phyloP scores from a whole-genome alignment of 2,888 invertebrate genomes.

The Cantharis lateralis region DNA sequence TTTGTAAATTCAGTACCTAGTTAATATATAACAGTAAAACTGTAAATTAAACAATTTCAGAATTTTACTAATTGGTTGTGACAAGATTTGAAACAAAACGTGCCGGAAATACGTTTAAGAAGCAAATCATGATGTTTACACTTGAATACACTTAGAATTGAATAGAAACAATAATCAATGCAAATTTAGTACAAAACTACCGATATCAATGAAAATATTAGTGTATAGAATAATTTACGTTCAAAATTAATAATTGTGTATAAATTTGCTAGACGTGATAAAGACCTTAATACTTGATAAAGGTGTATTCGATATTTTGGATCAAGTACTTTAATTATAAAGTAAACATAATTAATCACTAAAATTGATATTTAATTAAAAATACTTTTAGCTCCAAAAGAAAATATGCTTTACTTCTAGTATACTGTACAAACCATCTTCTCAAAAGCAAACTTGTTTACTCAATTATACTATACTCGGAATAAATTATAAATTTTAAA shows the following conservation, averaged over 20 bases:
- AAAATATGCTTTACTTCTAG: background rate
- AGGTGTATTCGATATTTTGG: background rate
- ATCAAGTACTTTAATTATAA: background rate
- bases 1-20: background rate
- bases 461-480: background rate
- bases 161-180: background rate
- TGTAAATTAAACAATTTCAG: background rate
- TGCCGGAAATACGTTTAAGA: conserved; percentile 2
- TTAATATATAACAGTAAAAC: background rate
- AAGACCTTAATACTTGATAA: background rate
- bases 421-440: background rate
- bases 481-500: background rate
- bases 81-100: background rate
- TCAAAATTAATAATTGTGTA: background rate
- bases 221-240: background rate
- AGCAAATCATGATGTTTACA: background rate
- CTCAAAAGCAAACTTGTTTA: background rate
- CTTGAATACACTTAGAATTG: conserved; percentile 1
- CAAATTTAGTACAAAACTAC: background rate
- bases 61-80: conserved; percentile 10
- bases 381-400: background rate
- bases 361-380: background rate
- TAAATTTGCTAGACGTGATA: background rate
- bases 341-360: background rate
- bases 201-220: background rate